phyloP scores from a whole-genome alignment of 1,140 invertebrate genomes.

The Cotesia vestalis region DNA sequence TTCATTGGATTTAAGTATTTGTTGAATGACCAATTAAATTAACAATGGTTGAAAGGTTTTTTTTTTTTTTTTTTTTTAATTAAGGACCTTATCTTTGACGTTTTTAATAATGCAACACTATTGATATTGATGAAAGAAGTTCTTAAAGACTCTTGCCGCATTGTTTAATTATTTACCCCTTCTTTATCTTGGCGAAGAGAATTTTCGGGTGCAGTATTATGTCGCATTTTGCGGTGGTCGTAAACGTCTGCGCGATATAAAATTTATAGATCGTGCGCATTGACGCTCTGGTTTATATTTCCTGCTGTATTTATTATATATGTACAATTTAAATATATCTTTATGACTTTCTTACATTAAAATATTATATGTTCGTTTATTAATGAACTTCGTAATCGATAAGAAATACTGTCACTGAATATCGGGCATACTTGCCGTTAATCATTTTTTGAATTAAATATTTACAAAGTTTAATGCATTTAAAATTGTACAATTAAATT shows the following conservation, averaged over 20 bases:
- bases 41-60: too few relatives aligned
- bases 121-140: neutral
- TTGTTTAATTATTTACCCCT: constrained; percentile 15
- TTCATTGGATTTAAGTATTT: neutral
- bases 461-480: too few relatives aligned
- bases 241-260: constrained; percentile 23
- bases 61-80: too few relatives aligned
- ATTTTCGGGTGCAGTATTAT: constrained; percentile 26
- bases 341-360: too few relatives aligned
- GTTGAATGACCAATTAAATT: too few relatives aligned
- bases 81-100: too few relatives aligned
- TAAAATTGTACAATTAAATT: too few relatives aligned
- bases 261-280: constrained; percentile 12
- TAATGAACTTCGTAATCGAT: too few relatives aligned
- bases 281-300: neutral
- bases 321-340: neutral
- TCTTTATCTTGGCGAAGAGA: constrained; percentile 1
- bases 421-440: too few relatives aligned
- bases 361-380: too few relatives aligned
- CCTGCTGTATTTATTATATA: constrained; percentile 2
- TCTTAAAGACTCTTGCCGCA: neutral
- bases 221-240: constrained; percentile 23
- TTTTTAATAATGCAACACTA: neutral
- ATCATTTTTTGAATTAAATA: too few relatives aligned
- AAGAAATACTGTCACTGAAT: too few relatives aligned